Percentiles rank a stretch among this genome's conserved stretches.
Evolutionary conservation across 1,140 invertebrate genomes (phyloP).

Genomic region (Drosophila trapezifrons): DNA sequence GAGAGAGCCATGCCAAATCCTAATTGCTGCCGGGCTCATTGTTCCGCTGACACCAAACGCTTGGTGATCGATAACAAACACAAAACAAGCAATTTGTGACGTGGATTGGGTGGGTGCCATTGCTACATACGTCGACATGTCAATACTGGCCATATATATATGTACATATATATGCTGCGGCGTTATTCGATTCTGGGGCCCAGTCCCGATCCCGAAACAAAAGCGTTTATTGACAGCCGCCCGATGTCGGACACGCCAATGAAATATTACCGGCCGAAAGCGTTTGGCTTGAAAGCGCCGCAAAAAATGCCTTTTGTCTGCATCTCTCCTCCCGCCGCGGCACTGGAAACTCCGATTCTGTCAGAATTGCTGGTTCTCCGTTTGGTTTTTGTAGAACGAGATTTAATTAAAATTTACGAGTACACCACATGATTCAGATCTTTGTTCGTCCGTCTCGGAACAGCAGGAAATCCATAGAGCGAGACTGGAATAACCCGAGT

Average conservation of each 20-base stretch:
- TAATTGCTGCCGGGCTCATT: conserved; percentile 68
- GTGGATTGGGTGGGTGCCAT: conserved; percentile 63
- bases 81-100: conserved; percentile 73
- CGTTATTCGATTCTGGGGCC: conserved; percentile 44
- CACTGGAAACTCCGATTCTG: conserved; percentile 70
- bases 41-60: conserved; percentile 62
- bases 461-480: conserved; percentile 68
- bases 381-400: conserved; percentile 47
- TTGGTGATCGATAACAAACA: conserved; percentile 43
- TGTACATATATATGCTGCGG: conserved; percentile 4
- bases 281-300: conserved; percentile 46
- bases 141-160: conserved; percentile 31
- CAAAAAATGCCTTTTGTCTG: conserved; percentile 70
- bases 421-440: conserved; percentile 47
- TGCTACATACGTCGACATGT: conserved; percentile 30
- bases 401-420: conserved; percentile 79
- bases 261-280: conserved; percentile 62
- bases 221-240: conserved; percentile 74
- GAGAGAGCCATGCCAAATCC: conserved; percentile 42
- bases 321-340: conserved; percentile 4
- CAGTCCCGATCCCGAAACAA: conserved; percentile 29
- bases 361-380: conserved; percentile 45
- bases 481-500: conserved; percentile 71
- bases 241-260: conserved; percentile 70
- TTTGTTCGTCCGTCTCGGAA: conserved; percentile 52